These are phyloP conservation scores for Mobula hypostoma DNA, from an alignment of 2,113 vertebrate species.

Conservation along the genomic window DNA sequence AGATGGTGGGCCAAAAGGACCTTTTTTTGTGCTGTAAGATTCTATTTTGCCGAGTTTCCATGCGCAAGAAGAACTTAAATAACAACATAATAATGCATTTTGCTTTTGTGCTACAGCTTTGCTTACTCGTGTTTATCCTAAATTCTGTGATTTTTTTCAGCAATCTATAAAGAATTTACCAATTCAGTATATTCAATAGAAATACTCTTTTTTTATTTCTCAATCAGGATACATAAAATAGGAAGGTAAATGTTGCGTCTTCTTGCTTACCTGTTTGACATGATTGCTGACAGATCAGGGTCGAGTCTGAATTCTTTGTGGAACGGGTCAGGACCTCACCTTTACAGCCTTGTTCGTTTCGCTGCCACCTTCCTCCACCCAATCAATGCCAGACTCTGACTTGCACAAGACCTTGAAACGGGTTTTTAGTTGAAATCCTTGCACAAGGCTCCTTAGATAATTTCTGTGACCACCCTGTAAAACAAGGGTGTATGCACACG, in stretches of 20 bases:
- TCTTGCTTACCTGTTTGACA: constrained; percentile 31
- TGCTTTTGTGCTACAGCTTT: not conserved
- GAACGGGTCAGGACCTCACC: too few species aligned
- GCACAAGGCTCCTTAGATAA: not conserved
- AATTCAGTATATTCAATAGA: not conserved
- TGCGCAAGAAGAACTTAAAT: not conserved
- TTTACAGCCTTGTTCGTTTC: not conserved
- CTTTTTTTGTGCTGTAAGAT: too few species aligned
- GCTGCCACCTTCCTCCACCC: not conserved
- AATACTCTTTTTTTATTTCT: not conserved
- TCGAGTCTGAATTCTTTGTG: too few species aligned
- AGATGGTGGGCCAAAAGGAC: too few species aligned
- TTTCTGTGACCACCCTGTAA: not conserved
- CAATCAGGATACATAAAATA: not conserved
- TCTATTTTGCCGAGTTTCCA: not conserved
- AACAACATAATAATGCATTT: not conserved
- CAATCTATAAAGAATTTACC: not conserved
- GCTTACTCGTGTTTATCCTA: not conserved
- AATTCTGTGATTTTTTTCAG: not conserved
- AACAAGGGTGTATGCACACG: too few species aligned
- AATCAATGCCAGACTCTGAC: not conserved
- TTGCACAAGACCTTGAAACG: not conserved
- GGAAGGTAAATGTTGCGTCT: not conserved
- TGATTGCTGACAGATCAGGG: not conserved
- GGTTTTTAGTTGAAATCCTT: not conserved